These are phyloP conservation scores for Habropoda laboriosa DNA, from an alignment of 1,140 invertebrate genomes.

Conservation along the genomic window DNA sequence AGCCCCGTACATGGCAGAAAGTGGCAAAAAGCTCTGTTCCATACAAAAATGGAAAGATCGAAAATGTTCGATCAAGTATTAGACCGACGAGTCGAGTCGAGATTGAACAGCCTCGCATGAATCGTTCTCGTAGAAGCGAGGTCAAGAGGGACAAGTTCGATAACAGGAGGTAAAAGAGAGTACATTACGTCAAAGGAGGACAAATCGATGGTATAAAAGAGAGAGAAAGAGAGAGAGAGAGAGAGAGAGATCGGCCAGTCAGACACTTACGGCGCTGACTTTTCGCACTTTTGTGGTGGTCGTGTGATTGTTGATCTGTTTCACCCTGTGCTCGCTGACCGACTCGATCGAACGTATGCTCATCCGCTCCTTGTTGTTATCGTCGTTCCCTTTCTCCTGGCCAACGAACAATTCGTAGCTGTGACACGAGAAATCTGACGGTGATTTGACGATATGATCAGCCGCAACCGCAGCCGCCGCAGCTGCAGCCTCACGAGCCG, in stretches of 20 bases:
- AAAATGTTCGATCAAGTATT: neutral
- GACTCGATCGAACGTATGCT: slow-evolving; percentile 94
- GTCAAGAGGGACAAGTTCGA: slow-evolving; percentile 38
- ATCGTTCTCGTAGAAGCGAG: slow-evolving; percentile 63
- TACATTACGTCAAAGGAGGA: slow-evolving; percentile 54
- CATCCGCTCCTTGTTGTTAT: slow-evolving; percentile 95
- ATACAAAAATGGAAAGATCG: neutral
- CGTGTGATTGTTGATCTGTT: slow-evolving; percentile 80
- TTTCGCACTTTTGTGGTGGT: slow-evolving; percentile 88
- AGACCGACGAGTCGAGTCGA: slow-evolving; percentile 64
- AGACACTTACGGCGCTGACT: slow-evolving; percentile 94
- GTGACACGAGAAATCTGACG: slow-evolving; percentile 93
- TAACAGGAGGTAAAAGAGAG: slow-evolving; percentile 45
- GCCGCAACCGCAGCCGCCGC: slow-evolving; percentile 84
- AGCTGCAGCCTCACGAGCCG: slow-evolving; percentile 84
- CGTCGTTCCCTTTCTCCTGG: slow-evolving; percentile 91
- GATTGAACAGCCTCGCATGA: slow-evolving; percentile 58
- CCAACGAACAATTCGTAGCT: slow-evolving; percentile 95
- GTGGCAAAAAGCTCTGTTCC: neutral
- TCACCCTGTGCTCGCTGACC: slow-evolving; percentile 90
- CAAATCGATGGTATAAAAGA: slow-evolving; percentile 29
- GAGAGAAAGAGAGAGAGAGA: neutral
- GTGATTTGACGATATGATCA: slow-evolving; percentile 89
- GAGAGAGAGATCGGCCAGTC: slow-evolving; percentile 13
- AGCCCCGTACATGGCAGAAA: neutral